Evolutionary conservation across 1,140 invertebrate genomes (phyloP).

Genomic region (Hesperophylax magnus): DNA sequence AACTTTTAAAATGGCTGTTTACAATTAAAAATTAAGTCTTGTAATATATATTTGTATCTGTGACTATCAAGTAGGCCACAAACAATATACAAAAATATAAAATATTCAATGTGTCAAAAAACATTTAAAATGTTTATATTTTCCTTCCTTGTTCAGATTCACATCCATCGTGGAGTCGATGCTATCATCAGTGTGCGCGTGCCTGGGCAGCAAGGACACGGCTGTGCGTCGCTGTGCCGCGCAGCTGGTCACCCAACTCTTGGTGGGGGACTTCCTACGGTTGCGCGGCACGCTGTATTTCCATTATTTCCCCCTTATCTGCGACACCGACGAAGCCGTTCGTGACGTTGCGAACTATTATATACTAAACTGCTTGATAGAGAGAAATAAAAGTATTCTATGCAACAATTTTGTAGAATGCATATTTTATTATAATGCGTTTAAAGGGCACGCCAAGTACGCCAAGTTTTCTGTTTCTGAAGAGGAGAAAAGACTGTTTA

Average conservation of each 20-base stretch:
- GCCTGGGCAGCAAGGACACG: slow-evolving; percentile 42
- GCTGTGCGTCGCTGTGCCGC: slow-evolving; percentile 48
- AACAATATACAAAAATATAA: too few species aligned
- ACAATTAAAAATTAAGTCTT: too few species aligned
- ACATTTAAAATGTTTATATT: too few species aligned
- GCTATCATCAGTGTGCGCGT: slow-evolving; percentile 46
- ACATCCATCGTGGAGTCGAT: slow-evolving; percentile 54
- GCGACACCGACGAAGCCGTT: slow-evolving; percentile 47
- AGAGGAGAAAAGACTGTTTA: slow-evolving; percentile 47
- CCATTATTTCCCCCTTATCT: slow-evolving; percentile 51
- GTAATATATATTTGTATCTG: too few species aligned
- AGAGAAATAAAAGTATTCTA: slow-evolving; percentile 42
- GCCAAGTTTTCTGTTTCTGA: slow-evolving; percentile 46
- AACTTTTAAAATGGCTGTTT: too few species aligned
- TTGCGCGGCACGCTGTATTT: slow-evolving; percentile 48
- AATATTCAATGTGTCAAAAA: too few species aligned
- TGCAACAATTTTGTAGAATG: slow-evolving; percentile 53
- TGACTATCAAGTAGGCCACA: too few species aligned
- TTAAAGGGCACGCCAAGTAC: slow-evolving; percentile 34
- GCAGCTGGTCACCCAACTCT: slow-evolving; percentile 51
- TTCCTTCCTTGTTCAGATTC: slow-evolving; percentile 25
- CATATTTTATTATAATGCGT: slow-evolving; percentile 53
- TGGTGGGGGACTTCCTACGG: slow-evolving; percentile 53
- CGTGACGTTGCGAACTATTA: slow-evolving; percentile 51
- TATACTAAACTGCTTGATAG: slow-evolving; percentile 43